Evolutionary conservation across 2,113 vertebrate species (phyloP).

Genomic region (Sclerurus mexicanus): DNA sequence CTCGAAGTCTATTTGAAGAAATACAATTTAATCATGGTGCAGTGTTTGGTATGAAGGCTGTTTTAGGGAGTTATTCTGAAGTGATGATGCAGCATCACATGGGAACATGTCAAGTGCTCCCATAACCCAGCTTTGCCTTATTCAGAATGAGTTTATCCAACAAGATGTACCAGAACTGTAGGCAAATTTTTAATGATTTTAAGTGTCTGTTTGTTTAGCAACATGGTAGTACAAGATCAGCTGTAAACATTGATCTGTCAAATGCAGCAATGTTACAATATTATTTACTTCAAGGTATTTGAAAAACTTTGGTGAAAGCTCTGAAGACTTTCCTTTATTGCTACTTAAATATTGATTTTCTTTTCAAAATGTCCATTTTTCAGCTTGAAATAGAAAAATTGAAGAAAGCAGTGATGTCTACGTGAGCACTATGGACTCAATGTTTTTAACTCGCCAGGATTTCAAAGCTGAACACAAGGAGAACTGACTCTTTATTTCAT

Average conservation of each 20-base stretch:
- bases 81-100: neutral
- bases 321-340: neutral
- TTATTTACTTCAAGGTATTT: neutral
- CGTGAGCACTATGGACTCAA: slow-evolving; percentile 74
- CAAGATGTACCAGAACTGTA: neutral
- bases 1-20: neutral
- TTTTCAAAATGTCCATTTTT: slow-evolving; percentile 10
- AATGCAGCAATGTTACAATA: neutral
- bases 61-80: neutral
- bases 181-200: neutral
- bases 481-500: slow-evolving; percentile 52
- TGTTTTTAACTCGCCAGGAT: slow-evolving; percentile 26
- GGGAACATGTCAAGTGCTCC: neutral
- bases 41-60: neutral
- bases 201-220: neutral
- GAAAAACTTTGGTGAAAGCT: neutral
- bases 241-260: neutral
- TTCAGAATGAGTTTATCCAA: neutral
- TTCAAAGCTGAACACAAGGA: slow-evolving; percentile 41
- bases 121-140: neutral
- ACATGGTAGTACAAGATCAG: neutral
- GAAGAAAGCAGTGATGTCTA: slow-evolving; percentile 83
- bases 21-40: neutral
- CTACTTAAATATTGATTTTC: neutral
- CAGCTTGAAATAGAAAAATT: slow-evolving; percentile 93